Evolutionary conservation across 2,113 vertebrate genomes (phyloP).

Genomic region (Eolophus roseicapilla): DNA sequence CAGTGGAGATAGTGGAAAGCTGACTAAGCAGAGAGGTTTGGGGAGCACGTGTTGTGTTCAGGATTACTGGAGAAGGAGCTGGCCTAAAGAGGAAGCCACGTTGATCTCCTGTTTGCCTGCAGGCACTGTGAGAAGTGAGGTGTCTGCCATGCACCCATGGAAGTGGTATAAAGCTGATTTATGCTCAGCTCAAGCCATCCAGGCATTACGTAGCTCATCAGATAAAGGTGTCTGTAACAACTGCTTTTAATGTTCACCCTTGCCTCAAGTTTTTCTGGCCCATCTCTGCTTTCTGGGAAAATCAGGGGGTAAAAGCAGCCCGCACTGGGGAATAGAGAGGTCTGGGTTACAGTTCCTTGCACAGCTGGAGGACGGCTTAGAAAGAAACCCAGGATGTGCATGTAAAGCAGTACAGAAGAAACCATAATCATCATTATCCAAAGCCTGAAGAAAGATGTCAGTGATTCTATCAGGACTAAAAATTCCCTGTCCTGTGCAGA

Average conservation of each 20-base stretch:
- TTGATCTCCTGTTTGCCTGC: not conserved
- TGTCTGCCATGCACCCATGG: not conserved
- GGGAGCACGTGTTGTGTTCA: not conserved
- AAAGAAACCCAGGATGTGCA: not conserved
- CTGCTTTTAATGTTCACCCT: not conserved
- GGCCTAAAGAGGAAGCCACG: not conserved
- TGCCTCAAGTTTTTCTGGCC: not conserved
- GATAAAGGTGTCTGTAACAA: not conserved
- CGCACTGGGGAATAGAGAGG: not conserved
- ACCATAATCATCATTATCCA: not conserved
- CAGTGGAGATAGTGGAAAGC: not conserved
- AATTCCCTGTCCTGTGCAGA: not conserved
- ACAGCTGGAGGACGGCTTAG: not conserved
- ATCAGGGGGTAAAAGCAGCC: not conserved
- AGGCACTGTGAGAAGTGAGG: not conserved
- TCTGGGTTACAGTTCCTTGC: not conserved
- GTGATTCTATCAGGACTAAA: not conserved
- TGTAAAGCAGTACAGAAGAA: not conserved
- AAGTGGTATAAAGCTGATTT: not conserved
- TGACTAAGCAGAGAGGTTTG: not conserved
- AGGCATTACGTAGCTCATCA: not conserved
- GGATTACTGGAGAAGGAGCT: not conserved
- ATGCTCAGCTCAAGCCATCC: not conserved
- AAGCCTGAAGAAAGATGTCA: fast-evolving
- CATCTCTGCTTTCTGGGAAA: not conserved